Percentiles rank a stretch among this genome's conserved stretches.
phyloP scores from a whole-genome alignment of 1,140 invertebrate genomes.

The Bradysia coprophila region DNA sequence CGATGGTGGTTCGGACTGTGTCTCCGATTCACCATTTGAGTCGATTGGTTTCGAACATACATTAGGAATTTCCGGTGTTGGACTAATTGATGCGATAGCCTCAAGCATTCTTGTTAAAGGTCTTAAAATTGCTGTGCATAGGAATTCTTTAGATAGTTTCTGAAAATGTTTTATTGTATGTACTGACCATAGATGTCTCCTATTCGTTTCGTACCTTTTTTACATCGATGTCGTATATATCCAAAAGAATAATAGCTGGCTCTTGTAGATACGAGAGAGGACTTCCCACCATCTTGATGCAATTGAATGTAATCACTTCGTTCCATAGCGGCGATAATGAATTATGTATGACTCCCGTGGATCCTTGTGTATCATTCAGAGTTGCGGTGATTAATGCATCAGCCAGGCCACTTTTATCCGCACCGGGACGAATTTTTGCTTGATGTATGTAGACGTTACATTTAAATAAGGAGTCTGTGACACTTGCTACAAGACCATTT shows the following conservation, averaged over 20 bases:
- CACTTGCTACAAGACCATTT: background rate
- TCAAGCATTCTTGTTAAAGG: too few relatives aligned
- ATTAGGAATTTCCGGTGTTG: too few relatives aligned
- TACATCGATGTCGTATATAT: constrained; percentile 18
- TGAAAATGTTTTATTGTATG: too few relatives aligned
- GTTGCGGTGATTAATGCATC: constrained; percentile 30
- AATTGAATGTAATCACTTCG: constrained; percentile 30
- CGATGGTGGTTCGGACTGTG: too few relatives aligned
- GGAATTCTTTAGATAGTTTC: too few relatives aligned
- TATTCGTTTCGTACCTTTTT: background rate
- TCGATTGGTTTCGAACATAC: too few relatives aligned
- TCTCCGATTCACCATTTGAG: too few relatives aligned
- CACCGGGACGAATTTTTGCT: constrained; percentile 33
- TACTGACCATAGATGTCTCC: too few relatives aligned
- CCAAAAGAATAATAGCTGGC: constrained; percentile 26
- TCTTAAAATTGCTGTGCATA: too few relatives aligned
- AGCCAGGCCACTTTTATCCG: constrained; percentile 28
- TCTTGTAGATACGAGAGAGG: constrained; percentile 24
- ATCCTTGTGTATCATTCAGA: constrained; percentile 18
- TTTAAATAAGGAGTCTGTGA: constrained; percentile 23
- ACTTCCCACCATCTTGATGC: constrained; percentile 27
- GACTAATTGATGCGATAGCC: too few relatives aligned
- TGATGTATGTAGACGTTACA: constrained; percentile 38
- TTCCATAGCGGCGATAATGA: constrained; percentile 38
- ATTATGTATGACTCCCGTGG: constrained; percentile 13